These are phyloP conservation scores for Naja naja DNA, from an alignment of 2,113 vertebrate genomes.

Conservation along the genomic window DNA sequence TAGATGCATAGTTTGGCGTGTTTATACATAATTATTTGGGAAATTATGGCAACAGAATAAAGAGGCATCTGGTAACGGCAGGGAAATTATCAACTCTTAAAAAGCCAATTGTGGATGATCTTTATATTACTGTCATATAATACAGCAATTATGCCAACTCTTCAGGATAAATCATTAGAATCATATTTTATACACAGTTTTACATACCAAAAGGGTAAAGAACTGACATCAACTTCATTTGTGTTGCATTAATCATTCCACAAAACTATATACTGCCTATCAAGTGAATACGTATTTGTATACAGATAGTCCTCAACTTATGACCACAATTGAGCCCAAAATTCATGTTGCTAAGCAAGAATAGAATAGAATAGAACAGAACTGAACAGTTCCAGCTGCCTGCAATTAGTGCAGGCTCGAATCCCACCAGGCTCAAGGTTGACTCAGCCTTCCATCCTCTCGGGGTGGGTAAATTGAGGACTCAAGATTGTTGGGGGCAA, in stretches of 20 bases:
- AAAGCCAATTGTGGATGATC: background rate
- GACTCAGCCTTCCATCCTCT: too few species aligned
- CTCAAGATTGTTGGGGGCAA: too few species aligned
- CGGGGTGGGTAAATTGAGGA: too few species aligned
- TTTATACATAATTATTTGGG: background rate
- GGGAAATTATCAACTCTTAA: background rate
- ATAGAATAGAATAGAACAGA: too few species aligned
- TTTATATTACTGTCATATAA: background rate
- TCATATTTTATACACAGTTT: background rate
- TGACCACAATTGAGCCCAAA: too few species aligned
- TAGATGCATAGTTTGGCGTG: background rate
- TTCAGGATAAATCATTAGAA: background rate
- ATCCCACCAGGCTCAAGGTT: too few species aligned
- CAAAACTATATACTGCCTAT: background rate
- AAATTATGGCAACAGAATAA: background rate
- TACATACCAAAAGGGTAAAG: background rate
- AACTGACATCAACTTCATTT: background rate
- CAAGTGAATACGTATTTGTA: background rate
- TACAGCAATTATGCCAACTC: rapidly evolving
- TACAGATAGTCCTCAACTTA: too few species aligned
- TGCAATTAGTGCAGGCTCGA: too few species aligned
- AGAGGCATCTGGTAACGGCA: background rate
- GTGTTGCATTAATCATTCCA: background rate
- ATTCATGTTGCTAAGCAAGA: too few species aligned
- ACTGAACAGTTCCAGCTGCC: too few species aligned